Percentiles rank a stretch among this genome's conserved stretches.
Conservation (phyloP, 2,113 vertebrate genomes). For the Hylia prasina region DNA sequence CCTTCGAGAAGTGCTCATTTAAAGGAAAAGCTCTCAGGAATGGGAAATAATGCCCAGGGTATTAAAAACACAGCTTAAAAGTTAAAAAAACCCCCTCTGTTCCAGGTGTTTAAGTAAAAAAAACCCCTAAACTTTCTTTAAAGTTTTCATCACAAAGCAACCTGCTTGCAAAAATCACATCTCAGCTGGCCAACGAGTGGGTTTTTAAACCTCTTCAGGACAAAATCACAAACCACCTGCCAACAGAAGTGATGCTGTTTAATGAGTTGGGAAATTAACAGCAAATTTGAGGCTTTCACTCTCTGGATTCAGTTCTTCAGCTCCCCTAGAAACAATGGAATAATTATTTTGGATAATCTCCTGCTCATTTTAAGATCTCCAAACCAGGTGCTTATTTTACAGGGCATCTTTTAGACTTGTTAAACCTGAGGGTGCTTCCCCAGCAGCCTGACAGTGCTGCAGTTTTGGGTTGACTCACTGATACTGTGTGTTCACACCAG, state of each 20-base stretch:
- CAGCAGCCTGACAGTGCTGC: background rate
- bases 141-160: background rate
- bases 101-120: background rate
- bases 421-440: background rate
- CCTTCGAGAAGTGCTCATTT: background rate
- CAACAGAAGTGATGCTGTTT: rapidly evolving
- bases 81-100: background rate
- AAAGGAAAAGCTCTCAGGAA: background rate
- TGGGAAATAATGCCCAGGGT: background rate
- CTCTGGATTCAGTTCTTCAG: background rate
- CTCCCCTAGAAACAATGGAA: background rate
- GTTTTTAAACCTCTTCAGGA: background rate
- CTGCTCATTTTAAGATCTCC: background rate
- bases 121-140: background rate
- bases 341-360: rapidly evolving
- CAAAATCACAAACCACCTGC: background rate
- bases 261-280: background rate
- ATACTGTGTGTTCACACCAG: background rate
- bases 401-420: background rate
- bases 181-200: background rate
- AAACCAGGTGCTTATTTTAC: background rate
- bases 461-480: slow-evolving; percentile 21
- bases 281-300: background rate
- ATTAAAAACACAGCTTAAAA: background rate
- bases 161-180: background rate